Base-by-base conservation (phyloP, 2,888 invertebrate genomes). In the Andrena camellia region DNA sequence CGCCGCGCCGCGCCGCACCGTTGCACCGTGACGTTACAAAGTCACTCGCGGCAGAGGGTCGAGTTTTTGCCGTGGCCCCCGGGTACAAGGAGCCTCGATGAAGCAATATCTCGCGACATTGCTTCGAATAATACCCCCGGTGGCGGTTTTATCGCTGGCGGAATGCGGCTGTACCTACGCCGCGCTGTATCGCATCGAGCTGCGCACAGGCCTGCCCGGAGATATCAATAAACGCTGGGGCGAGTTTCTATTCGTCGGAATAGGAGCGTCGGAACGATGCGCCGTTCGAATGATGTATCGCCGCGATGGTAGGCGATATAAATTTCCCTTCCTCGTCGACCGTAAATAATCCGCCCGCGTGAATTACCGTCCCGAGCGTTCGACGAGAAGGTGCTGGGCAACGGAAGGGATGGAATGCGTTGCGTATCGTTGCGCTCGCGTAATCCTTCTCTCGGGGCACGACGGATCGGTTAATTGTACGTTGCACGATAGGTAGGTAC, bases 31-130 rank as follows among this genome's bases (percentile, higher is more conserved):
- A 84, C 59, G 59, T 73, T 67, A 79, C 78, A 17, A 75, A 71
- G 68, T 83, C 70, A 74, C 83, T 48, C 74, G 52, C 63, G 23
- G 20, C 33, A 29, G 80, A 69, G 50, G 59, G 33, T 69, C 81
- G 52, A 29, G 73, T 84, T 85, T 85, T 85, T 76, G 68, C 52
- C 48, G n/a, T 20, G 17, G 23, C 31, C 62, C 20, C 66, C 23
- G 23, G 57, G 52, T 31, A 71, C 74, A 60, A 63, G 78, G 50
- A 20, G 52, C 57, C 52, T 66, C 80, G 78, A 73, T 78, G 80
- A 85, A 80, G 86, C 83, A 78, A 85, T 86, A 78, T 78, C 78
- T 71, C 85, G 81, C 81, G 85, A 80, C 73, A 74, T 68, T 67
- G 62, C 52, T 13, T 74, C 54, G 68, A 63, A 74, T 78, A 85